A percentile compares a stretch with the other conserved stretches of the same genome.
Evolutionary conservation across 2,113 vertebrate genomes (phyloP).

Genomic region (Ceratotherium simum): DNA sequence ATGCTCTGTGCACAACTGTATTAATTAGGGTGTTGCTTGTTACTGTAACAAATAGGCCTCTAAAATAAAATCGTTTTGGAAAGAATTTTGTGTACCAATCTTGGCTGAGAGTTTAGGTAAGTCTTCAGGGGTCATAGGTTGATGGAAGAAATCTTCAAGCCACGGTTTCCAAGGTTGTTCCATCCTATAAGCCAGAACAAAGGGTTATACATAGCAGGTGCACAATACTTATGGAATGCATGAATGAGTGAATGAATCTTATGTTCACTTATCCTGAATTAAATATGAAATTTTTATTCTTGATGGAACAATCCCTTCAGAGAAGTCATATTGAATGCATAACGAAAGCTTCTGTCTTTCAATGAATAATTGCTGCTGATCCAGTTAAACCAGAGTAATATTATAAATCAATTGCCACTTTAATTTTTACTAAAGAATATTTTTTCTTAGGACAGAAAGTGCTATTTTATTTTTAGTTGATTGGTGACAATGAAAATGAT

Average conservation of each 20-base stretch:
- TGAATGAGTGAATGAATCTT: neutral
- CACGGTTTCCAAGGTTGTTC: neutral
- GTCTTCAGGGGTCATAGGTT: neutral
- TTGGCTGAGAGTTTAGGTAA: neutral
- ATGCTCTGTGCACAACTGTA: neutral
- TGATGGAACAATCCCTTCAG: neutral
- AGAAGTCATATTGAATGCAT: neutral
- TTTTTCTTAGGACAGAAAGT: neutral
- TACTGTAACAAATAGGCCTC: neutral
- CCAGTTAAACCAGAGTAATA: neutral
- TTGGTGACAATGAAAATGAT: neutral
- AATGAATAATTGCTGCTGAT: neutral
- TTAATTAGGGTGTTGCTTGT: neutral
- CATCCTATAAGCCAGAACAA: neutral
- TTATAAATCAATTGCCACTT: neutral
- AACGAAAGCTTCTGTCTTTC: neutral
- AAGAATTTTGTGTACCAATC: neutral
- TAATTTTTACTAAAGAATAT: neutral
- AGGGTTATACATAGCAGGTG: neutral
- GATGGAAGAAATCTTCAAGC: neutral
- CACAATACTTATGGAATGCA: neutral
- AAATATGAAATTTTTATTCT: neutral
- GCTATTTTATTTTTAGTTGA: neutral
- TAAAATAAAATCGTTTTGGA: neutral
- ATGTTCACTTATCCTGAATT: neutral